phyloP scores from a whole-genome alignment of 2,888 invertebrate species.

The Polyommatus iphigenia region DNA sequence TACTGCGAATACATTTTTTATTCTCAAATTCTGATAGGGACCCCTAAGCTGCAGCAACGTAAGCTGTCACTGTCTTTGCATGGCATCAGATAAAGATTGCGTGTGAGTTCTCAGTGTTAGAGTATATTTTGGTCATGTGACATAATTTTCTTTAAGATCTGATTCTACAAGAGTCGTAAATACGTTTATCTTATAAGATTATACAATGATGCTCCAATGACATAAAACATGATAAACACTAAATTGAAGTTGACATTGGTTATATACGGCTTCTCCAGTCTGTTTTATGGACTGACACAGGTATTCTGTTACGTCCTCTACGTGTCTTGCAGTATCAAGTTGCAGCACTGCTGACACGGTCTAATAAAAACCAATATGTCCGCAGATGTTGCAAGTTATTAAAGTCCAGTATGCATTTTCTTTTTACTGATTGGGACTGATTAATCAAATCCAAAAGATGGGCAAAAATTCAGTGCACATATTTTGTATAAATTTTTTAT shows the following conservation, averaged over 20 bases:
- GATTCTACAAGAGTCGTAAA: no score
- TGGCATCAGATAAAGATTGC: no score
- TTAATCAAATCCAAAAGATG: no score
- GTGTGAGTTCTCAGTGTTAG: no score
- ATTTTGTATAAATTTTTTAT: no score
- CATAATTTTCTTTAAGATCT: no score
- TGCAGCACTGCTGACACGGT: slow-evolving; percentile 16
- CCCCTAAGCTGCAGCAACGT: not conserved
- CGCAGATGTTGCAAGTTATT: not conserved
- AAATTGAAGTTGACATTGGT: slow-evolving; percentile 20
- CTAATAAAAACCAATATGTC: not conserved
- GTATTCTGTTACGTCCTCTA: slow-evolving; percentile 20
- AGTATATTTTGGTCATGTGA: no score
- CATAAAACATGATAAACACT: not conserved
- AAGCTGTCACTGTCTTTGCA: no score
- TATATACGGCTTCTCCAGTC: slow-evolving; percentile 22
- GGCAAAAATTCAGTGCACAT: no score
- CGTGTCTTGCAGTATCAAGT: slow-evolving; percentile 11
- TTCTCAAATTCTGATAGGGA: not conserved
- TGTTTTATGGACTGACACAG: not conserved
- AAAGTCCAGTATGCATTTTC: not conserved
- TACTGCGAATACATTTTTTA: not conserved
- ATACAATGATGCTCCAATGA: not conserved
- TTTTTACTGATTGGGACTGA: not conserved
- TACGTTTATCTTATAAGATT: no score